Evolutionary conservation across 2,888 invertebrate species (phyloP).

Genomic region (Baccha elongata): DNA sequence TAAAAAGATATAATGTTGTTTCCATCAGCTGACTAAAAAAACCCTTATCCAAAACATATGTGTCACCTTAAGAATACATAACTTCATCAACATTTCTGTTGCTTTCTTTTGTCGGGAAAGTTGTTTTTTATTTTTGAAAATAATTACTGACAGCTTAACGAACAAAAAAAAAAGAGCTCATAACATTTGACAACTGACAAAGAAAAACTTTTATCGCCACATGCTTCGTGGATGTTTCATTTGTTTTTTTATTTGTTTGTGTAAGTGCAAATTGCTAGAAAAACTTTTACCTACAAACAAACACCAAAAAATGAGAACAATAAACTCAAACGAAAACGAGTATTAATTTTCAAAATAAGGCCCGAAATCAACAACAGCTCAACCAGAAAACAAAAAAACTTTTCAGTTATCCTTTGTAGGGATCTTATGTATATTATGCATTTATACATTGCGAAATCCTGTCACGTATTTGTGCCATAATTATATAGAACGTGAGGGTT

Average conservation of each 20-base stretch:
- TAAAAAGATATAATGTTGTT: too few species aligned
- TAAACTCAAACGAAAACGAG: slow-evolving; percentile 33
- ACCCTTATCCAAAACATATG: slow-evolving; percentile 38
- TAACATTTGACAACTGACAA: slow-evolving; percentile 64
- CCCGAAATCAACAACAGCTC: slow-evolving; percentile 10
- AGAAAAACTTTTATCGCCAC: slow-evolving; percentile 58
- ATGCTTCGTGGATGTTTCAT: slow-evolving; percentile 32
- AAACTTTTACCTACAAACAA: slow-evolving; percentile 57
- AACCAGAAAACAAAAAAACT: slow-evolving; percentile 30
- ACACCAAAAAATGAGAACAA: slow-evolving; percentile 22
- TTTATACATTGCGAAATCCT: neutral
- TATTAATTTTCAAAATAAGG: slow-evolving; percentile 50
- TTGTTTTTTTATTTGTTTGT: slow-evolving; percentile 1
- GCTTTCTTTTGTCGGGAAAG: slow-evolving; percentile 8
- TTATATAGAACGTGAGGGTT: neutral
- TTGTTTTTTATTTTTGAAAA: slow-evolving; percentile 40
- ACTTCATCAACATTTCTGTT: slow-evolving; percentile 53
- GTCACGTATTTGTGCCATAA: slow-evolving; percentile 3
- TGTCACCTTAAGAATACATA: slow-evolving; percentile 22
- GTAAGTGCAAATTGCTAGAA: slow-evolving; percentile 19
- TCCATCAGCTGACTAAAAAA: slow-evolving; percentile 41
- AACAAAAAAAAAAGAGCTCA: slow-evolving; percentile 10
- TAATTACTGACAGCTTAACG: slow-evolving; percentile 52
- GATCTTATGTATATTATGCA: neutral
- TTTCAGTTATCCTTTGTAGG: neutral